A percentile compares a stretch with the other conserved stretches of the same genome.
These are phyloP conservation scores for Hyperoodon ampullatus DNA, from an alignment of 2,113 vertebrate genomes.

Conservation along the genomic window DNA sequence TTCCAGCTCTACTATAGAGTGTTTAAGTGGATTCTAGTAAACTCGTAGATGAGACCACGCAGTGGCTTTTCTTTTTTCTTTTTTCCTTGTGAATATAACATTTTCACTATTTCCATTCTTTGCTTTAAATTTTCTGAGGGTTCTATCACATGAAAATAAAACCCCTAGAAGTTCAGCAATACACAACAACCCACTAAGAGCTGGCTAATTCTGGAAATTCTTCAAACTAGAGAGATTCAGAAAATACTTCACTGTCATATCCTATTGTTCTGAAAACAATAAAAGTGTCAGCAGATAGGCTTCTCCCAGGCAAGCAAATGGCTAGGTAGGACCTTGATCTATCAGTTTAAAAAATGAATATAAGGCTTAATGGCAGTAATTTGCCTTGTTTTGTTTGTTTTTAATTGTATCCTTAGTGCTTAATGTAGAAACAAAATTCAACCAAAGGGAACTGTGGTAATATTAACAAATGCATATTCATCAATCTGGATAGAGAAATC, in stretches of 20 bases:
- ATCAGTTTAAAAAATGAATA: neutral
- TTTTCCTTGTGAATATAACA: neutral
- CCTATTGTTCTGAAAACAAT: neutral
- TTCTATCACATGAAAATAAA: neutral
- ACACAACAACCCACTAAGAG: neutral
- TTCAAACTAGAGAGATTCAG: constrained; percentile 44
- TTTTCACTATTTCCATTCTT: constrained; percentile 13
- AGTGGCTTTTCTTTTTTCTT: neutral
- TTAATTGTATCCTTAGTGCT: neutral
- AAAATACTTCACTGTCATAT: neutral
- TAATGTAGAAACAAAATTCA: neutral
- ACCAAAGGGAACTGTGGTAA: neutral
- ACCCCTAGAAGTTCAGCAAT: neutral
- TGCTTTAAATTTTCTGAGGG: neutral
- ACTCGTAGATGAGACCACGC: neutral
- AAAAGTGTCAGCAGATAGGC: neutral
- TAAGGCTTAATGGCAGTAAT: neutral
- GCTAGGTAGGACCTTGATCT: neutral
- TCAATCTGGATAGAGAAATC: neutral
- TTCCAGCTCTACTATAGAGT: constrained; percentile 46
- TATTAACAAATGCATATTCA: neutral
- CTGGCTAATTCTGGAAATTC: constrained; percentile 10
- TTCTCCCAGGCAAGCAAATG: neutral
- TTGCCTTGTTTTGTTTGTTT: constrained; percentile 14
- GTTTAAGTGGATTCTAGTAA: constrained; percentile 51